Conservation (phyloP, 2,888 invertebrate species). For the Phrixothrix hirtus region DNA sequence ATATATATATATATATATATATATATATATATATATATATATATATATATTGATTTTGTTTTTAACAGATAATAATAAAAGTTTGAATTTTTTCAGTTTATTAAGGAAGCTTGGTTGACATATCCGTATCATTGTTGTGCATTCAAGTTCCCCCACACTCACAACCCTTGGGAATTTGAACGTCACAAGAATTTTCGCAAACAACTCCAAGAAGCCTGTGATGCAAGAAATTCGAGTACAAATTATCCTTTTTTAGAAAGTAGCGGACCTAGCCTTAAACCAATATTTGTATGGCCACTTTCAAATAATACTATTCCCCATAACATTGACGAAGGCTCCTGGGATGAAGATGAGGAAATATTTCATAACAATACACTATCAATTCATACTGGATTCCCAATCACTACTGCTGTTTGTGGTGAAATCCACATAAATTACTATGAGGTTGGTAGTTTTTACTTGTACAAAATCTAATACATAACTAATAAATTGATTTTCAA, state of each 20-base stretch:
- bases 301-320: constrained; percentile 35
- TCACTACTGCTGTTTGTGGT: constrained; percentile 48
- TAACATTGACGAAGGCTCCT: constrained; percentile 36
- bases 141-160: constrained; percentile 64
- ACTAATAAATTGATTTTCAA: constrained; percentile 34
- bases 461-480: no score
- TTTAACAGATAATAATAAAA: no score
- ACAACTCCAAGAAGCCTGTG: constrained; percentile 46
- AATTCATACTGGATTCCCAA: constrained; percentile 38
- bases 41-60: no score
- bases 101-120: constrained; percentile 60
- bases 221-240: constrained; percentile 41
- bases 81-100: constrained; percentile 53
- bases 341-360: constrained; percentile 46
- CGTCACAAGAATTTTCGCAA: constrained; percentile 52
- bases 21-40: no score
- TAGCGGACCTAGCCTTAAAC: constrained; percentile 34
- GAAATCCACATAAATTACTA: constrained; percentile 50
- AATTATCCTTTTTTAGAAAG: constrained; percentile 32
- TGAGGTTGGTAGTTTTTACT: constrained; percentile 49
- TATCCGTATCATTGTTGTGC: constrained; percentile 70
- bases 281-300: constrained; percentile 36
- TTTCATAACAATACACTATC: constrained; percentile 46
- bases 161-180: constrained; percentile 60
- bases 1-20: no score